phyloP scores from a whole-genome alignment of 2,797 vertebrate species.

The Furcifer pardalis region DNA sequence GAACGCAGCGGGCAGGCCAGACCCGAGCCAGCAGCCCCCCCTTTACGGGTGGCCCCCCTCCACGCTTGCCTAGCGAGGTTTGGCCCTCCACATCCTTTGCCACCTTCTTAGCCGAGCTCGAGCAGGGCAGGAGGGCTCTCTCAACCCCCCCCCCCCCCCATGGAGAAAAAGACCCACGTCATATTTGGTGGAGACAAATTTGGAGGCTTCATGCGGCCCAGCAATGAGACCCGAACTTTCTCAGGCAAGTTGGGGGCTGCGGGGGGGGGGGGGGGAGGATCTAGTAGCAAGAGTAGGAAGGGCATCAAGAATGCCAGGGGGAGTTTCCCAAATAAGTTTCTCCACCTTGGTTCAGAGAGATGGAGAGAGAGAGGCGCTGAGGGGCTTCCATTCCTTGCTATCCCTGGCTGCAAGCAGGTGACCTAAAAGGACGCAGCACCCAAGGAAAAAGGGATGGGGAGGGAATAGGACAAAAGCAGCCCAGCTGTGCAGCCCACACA shows the following conservation, averaged over 20 bases:
- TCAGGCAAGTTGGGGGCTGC: conserved; percentile 82
- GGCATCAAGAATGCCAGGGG: too few species aligned
- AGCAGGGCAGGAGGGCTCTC: conserved; percentile 73
- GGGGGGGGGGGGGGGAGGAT: too few species aligned
- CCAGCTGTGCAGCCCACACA: too few species aligned
- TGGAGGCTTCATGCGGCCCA: conserved; percentile 89
- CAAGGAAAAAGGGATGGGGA: background rate
- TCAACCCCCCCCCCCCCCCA: conserved; percentile 74
- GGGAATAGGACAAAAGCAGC: background rate
- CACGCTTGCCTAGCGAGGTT: too few species aligned
- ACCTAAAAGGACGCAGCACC: background rate
- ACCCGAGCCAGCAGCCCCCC: too few species aligned
- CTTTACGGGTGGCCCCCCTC: too few species aligned
- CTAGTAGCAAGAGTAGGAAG: too few species aligned
- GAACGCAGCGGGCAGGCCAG: too few species aligned
- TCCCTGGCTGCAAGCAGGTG: too few species aligned
- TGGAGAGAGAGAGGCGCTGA: too few species aligned
- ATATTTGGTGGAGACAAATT: conserved; percentile 88
- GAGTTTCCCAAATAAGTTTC: too few species aligned
- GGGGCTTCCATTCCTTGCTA: background rate
- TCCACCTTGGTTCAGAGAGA: too few species aligned
- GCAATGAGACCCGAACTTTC: conserved; percentile 83
- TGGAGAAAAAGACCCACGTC: conserved; percentile 91
- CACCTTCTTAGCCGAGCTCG: conserved; percentile 38
- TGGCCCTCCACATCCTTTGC: conserved; percentile 56